A percentile compares a stretch with the other conserved stretches of the same genome.
phyloP scores from a whole-genome alignment of 2,113 vertebrate species.

The Brachionichthys hirsutus region DNA sequence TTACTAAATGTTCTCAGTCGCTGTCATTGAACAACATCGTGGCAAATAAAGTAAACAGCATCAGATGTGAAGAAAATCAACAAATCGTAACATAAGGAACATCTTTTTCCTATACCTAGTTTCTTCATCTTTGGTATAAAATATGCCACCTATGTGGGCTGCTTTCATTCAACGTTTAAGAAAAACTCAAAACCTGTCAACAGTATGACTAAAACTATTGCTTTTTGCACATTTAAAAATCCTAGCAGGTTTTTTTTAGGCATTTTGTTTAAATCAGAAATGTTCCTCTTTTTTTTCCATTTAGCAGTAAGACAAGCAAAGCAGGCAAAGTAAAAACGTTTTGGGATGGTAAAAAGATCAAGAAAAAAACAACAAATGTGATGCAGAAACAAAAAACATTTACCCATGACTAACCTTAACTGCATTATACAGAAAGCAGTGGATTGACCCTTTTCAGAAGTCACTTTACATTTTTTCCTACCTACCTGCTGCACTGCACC shows the following conservation, averaged over 20 bases:
- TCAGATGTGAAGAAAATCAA: slow-evolving; percentile 49
- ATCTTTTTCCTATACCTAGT: slow-evolving; percentile 65
- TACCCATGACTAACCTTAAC: slow-evolving; percentile 83
- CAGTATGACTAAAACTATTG: slow-evolving; percentile 96
- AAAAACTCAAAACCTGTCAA: slow-evolving; percentile 99
- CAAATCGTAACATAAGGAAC: slow-evolving; percentile 60
- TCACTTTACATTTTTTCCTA: slow-evolving; percentile 65
- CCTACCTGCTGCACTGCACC: slow-evolving; percentile 80
- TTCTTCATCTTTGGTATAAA: slow-evolving; percentile 99
- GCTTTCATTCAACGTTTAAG: slow-evolving; percentile 94
- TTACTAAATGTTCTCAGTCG: slow-evolving; percentile 32
- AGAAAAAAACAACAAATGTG: slow-evolving; percentile 80
- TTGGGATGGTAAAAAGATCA: slow-evolving; percentile 85
- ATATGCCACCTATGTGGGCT: slow-evolving; percentile 92
- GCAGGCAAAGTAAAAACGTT: slow-evolving; percentile 87
- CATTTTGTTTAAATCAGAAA: slow-evolving; percentile 67
- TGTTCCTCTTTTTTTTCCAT: slow-evolving; percentile 67
- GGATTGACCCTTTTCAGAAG: slow-evolving; percentile 76
- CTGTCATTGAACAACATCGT: slow-evolving; percentile 68
- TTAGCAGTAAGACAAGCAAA: slow-evolving; percentile 95
- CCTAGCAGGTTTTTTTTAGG: slow-evolving; percentile 78
- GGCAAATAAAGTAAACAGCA: slow-evolving; percentile 48
- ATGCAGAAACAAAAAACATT: slow-evolving; percentile 80
- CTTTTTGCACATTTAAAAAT: slow-evolving; percentile 86
- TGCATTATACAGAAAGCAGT: slow-evolving; percentile 78